phyloP scores from a whole-genome alignment of 1,140 invertebrate genomes.

The Hypsibius dujardini region DNA sequence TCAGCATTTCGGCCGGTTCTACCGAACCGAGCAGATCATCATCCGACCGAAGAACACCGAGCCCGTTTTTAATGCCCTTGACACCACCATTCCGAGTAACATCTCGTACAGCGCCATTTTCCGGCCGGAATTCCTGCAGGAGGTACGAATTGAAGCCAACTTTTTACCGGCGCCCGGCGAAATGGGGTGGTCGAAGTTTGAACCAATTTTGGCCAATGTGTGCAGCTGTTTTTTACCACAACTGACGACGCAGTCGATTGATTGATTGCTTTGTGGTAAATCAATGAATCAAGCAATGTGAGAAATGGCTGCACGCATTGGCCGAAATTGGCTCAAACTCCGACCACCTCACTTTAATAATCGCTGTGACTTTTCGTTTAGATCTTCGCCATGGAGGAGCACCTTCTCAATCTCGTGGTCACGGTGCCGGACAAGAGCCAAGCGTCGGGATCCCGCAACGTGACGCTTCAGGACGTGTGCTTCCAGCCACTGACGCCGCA shows the following conservation, averaged over 20 bases:
- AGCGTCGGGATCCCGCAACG: conserved; percentile 26
- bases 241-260: no score
- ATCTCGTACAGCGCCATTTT: conserved; percentile 56
- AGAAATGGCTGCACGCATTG: no score
- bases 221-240: no score
- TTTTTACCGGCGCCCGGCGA: no score
- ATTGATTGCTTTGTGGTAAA: no score
- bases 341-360: neutral
- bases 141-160: conserved; percentile 27
- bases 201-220: no score
- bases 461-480: conserved; percentile 63
- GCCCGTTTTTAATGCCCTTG: conserved; percentile 21
- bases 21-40: conserved; percentile 76
- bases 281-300: no score
- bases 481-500: conserved; percentile 58
- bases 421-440: neutral
- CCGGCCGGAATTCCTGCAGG: conserved; percentile 52
- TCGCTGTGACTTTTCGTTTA: no score
- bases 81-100: no score
- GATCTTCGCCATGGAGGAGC: neutral
- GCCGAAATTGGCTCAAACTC: neutral
- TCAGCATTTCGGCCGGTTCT: conserved; percentile 75
- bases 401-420: neutral
- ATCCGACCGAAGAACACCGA: conserved; percentile 35
- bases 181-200: no score